Base-by-base conservation (phyloP, 1,140 invertebrate genomes). In the Drosophila fuyamai region DNA sequence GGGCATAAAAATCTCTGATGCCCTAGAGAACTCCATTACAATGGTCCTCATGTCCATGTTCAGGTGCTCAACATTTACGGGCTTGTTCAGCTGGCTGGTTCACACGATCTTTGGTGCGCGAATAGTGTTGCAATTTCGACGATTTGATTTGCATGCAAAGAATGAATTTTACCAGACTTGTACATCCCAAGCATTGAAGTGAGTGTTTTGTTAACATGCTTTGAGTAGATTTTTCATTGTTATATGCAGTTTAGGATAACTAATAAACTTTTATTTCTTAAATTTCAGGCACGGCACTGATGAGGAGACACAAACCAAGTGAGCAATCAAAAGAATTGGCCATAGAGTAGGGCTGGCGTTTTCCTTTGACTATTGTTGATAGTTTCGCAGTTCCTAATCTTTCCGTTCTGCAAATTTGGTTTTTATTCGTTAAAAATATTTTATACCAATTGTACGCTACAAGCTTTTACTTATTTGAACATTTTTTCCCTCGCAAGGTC, bases 41-140 rank as follows among this genome's bases (percentile, higher is more conserved):
- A 94, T 95, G 40, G 97, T 99, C 4, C 98, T 99, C 90, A 95
- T 97, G 46, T 98, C 98, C 0, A 98, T 98, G 1, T 97, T 99
- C 67, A 99, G 99, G 94, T 98, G 99, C 95, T 97, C 98, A 4
- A 94, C 97, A 0, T 99, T 99, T 93, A 99, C 99, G 92, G 98
- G 98, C 0, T 93, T 99, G 60, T 99, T 98, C 95, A 99, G 98
- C 0, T 99, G 98, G 97, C 95, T 99, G 35, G 97, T 98, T 50
- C 98, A 99, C 90, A 98, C 97, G 75, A 92, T 99, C 2, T 99
- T 99, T 92, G 96, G 97, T 76, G 96, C 98, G 0, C 97, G 98
- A 91, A 97, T 99, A 70, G 97, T 99, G 16, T 99, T 99, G 43
- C 46, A 7, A 13, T 5, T 16, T 32, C 2, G 14, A 1, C 12